Conservation (phyloP, 2,797 vertebrate genomes). For the Pseudomugil tenellus region DNA sequence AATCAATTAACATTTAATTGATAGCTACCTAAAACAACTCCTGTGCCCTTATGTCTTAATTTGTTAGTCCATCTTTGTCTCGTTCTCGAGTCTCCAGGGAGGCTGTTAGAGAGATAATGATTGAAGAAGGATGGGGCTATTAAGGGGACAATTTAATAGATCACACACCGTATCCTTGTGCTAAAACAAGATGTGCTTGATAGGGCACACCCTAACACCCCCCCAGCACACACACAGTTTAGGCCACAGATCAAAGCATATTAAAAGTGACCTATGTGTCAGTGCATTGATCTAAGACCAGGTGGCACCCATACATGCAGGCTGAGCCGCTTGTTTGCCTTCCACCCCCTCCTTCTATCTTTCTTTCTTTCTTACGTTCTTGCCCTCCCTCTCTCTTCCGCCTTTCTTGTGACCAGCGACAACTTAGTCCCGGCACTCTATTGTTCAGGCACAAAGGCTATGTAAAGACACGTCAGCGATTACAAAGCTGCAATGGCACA, state of each 20-base stretch:
- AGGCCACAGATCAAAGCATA: conserved; percentile 79
- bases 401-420: conserved; percentile 66
- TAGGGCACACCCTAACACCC: conserved; percentile 48
- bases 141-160: conserved; percentile 80
- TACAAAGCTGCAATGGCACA: conserved; percentile 77
- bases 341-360: conserved; percentile 3
- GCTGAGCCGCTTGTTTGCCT: conserved; percentile 52
- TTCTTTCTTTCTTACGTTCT: conserved; percentile 21
- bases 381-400: conserved; percentile 29
- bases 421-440: conserved; percentile 67
- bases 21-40: background rate
- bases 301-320: conserved; percentile 71
- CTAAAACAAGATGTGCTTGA: conserved; percentile 76
- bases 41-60: background rate
- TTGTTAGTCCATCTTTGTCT: conserved; percentile 35
- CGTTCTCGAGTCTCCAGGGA: conserved; percentile 29
- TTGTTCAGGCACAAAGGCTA: conserved; percentile 77
- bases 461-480: conserved; percentile 77
- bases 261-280: conserved; percentile 81
- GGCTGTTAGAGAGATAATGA: conserved; percentile 73
- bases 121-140: conserved; percentile 78
- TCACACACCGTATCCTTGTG: conserved; percentile 69
- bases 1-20: conserved; percentile 32
- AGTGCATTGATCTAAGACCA: conserved; percentile 79
- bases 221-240: conserved; percentile 43